Evolutionary conservation across 2,113 vertebrate genomes (phyloP).

Genomic region (Junco hyemalis): DNA sequence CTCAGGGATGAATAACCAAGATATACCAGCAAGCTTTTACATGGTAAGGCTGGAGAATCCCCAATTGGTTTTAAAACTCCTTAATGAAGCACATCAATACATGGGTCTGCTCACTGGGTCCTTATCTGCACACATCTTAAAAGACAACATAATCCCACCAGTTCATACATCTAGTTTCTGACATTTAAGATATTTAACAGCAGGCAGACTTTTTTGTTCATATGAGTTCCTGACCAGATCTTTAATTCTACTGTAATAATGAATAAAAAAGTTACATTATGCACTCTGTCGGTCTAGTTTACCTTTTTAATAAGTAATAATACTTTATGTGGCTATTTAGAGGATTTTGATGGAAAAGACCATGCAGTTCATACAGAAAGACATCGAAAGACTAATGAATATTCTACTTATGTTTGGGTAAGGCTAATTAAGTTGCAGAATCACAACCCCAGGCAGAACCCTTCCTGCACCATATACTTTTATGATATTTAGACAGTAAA

Average conservation of each 20-base stretch:
- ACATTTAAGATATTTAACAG: background rate
- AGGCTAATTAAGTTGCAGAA: background rate
- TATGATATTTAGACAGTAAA: background rate
- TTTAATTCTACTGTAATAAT: background rate
- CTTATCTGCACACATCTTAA: background rate
- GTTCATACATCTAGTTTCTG: background rate
- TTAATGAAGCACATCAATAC: background rate
- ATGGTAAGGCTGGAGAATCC: background rate
- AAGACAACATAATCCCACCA: background rate
- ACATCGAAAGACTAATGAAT: background rate
- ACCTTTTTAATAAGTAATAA: background rate
- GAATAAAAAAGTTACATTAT: background rate
- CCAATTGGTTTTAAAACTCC: background rate
- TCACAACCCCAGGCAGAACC: background rate
- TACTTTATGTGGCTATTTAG: accelerated
- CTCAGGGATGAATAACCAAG: background rate
- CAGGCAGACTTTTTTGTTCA: background rate
- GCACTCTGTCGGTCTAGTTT: background rate
- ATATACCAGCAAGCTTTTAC: background rate
- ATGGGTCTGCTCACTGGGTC: background rate
- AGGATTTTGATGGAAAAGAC: background rate
- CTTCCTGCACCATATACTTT: background rate
- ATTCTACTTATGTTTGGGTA: background rate
- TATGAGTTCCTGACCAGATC: accelerated
- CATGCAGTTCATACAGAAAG: background rate